Conservation (phyloP, 2,113 vertebrate genomes). For the Xyliphius kryptos region DNA sequence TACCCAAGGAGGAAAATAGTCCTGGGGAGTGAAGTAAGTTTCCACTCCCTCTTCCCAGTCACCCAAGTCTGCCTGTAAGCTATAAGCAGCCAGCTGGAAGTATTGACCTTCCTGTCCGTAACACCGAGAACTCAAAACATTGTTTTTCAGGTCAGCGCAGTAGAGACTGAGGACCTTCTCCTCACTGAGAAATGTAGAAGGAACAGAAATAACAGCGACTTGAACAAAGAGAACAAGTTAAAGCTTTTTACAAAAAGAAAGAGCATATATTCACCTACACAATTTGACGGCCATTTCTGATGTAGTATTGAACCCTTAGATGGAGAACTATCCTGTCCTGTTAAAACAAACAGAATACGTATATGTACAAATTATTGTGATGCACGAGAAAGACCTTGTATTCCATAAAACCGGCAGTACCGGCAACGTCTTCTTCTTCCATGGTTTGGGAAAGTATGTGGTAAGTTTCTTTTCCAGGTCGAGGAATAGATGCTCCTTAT, state of each 20-base stretch:
- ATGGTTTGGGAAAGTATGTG: conserved; percentile 54
- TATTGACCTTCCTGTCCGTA: conserved; percentile 70
- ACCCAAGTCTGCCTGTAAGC: conserved; percentile 77
- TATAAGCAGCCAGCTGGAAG: conserved; percentile 75
- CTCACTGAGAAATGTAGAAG: conserved; percentile 68
- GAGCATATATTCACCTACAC: conserved; percentile 48
- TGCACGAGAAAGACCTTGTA: no score
- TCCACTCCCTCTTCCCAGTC: conserved; percentile 40
- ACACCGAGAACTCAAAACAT: conserved; percentile 69
- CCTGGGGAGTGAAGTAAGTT: conserved; percentile 54
- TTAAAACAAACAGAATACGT: conserved; percentile 2
- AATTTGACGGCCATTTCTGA: conserved; percentile 47
- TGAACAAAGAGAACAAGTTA: not conserved
- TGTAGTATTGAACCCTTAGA: conserved; percentile 54
- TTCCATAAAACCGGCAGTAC: conserved; percentile 33
- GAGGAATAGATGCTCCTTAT: conserved; percentile 58
- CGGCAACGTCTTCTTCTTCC: conserved; percentile 40
- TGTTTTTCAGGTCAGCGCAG: conserved; percentile 73
- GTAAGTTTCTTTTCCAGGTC: conserved; percentile 54
- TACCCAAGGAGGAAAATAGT: conserved; percentile 62
- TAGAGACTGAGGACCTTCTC: conserved; percentile 63
- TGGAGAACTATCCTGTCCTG: conserved; percentile 53
- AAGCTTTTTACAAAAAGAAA: no score
- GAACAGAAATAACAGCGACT: no score
- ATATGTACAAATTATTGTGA: no score